Evolutionary conservation across 2,888 invertebrate genomes (phyloP), one percentile per base, ranked within the genome.

Genomic region (Platypus cylindrus): DNA sequence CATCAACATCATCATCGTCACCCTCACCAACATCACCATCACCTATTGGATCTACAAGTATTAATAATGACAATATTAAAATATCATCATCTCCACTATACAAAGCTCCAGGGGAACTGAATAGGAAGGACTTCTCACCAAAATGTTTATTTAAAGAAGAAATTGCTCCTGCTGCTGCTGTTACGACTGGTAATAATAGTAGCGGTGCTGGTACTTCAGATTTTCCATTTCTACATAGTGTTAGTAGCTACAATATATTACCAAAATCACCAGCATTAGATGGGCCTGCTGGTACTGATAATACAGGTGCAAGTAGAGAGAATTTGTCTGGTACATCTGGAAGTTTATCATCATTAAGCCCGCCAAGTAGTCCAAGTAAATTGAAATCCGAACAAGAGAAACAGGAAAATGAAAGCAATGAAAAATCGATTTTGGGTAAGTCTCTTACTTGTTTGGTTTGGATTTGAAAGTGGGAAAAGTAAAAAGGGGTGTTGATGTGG

Each of bases 321-420:
- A 62, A 55, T 47, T 45, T 62, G 37, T 60, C 60, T 13, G 59
- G 49, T 2, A 59, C 60, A 13, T 60, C 60, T n/a, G 61, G 58
- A 8, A 63, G 62, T 51, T 46, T 62, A 37, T 61, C 61, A 3
- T 63, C 63, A 8, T 46, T 62, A 13, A 62, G 63, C 47, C 61
- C 62, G 20, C 62, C 62, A 1, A 62, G 60, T 34, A 63, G 63
- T 48, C 62, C 69, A 2, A 53, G 55, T 34, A 54, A 51, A 37
- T 32, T 54, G 23, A 56, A 51, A 42, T 57, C 56, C 14, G 60
- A 60, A 40, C 54, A 56, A 40, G 62, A 62, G 45, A 71, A 71
- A 47, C 70, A 71, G 50, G 70, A 71, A 47, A 64, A 67, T 32
- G 70, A 71, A 51, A 62, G 63, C 37, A 70, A 68, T 36, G 70